Percentiles rank a stretch among this genome's conserved stretches.
Conservation (phyloP, 2,113 vertebrate genomes). For the Propithecus coquereli region DNA sequence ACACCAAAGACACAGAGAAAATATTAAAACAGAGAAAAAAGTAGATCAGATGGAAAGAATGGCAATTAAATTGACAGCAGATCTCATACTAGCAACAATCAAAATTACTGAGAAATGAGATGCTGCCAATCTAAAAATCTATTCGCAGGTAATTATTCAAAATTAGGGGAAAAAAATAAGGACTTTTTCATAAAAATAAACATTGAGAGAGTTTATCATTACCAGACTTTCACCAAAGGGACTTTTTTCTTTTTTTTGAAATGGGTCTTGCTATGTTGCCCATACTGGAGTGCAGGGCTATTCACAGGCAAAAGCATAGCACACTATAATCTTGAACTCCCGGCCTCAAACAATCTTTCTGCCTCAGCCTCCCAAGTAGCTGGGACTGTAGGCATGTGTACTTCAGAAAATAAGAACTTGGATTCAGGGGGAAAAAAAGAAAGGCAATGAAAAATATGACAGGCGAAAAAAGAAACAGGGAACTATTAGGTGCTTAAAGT, state of each 20-base stretch:
- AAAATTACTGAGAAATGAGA: neutral
- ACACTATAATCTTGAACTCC: neutral
- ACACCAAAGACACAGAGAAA: neutral
- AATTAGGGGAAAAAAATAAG: neutral
- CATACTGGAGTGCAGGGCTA: neutral
- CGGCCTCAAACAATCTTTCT: neutral
- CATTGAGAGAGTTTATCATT: neutral
- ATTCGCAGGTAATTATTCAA: neutral
- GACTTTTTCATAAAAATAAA: neutral
- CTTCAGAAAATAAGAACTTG: neutral
- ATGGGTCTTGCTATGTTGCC: neutral
- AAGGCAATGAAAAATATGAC: neutral
- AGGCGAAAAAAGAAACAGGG: neutral
- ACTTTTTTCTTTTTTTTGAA: neutral
- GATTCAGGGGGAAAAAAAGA: neutral
- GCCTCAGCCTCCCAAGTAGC: neutral
- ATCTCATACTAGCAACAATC: neutral
- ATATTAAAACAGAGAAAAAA: neutral
- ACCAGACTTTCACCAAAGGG: neutral
- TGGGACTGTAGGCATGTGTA: neutral
- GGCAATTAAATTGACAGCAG: neutral
- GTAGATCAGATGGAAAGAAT: neutral
- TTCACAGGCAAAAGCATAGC: neutral
- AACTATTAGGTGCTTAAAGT: neutral
- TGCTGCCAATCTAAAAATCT: neutral